Evolutionary conservation across 37 sponge, comb jelly and placozoan genomes (phyloP).

Genomic region (Amphimedon queenslandica): DNA sequence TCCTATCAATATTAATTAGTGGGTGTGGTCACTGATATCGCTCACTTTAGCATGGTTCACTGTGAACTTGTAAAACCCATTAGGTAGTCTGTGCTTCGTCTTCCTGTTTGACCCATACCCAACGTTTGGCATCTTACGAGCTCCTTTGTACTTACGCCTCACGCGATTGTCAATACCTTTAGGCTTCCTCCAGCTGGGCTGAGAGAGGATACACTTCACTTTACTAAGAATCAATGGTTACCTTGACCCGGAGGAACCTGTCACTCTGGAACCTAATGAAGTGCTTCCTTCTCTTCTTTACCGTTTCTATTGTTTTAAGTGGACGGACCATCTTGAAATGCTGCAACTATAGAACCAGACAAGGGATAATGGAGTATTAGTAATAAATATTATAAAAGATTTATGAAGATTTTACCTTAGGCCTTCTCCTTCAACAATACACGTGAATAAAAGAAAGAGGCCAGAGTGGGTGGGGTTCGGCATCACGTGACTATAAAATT

Average conservation of each 20-base stretch:
- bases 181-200: constrained; percentile 95
- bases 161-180: constrained; percentile 98
- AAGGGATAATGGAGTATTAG: background rate
- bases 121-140: constrained; percentile 90
- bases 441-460: too few relatives aligned
- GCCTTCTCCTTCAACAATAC: too few relatives aligned
- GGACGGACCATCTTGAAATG: constrained; percentile 80
- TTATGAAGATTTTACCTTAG: too few relatives aligned
- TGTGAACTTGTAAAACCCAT: constrained; percentile 87
- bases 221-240: too few relatives aligned
- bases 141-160: constrained; percentile 90
- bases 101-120: constrained; percentile 96
- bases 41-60: constrained; percentile 89
- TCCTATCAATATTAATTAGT: constrained; percentile 32
- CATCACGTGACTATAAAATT: too few relatives aligned
- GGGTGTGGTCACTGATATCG: background rate
- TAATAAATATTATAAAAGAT: background rate
- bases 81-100: constrained; percentile 81
- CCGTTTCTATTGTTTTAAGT: constrained; percentile 44
- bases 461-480: too few relatives aligned
- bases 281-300: constrained; percentile 91
- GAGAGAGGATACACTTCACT: background rate
- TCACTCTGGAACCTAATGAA: constrained; percentile 96
- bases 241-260: constrained; percentile 84
- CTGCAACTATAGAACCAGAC: background rate